Evolutionary conservation across 2,113 vertebrate species (phyloP), one percentile per base, ranked within the genome.

Genomic region (Gallinago media): DNA sequence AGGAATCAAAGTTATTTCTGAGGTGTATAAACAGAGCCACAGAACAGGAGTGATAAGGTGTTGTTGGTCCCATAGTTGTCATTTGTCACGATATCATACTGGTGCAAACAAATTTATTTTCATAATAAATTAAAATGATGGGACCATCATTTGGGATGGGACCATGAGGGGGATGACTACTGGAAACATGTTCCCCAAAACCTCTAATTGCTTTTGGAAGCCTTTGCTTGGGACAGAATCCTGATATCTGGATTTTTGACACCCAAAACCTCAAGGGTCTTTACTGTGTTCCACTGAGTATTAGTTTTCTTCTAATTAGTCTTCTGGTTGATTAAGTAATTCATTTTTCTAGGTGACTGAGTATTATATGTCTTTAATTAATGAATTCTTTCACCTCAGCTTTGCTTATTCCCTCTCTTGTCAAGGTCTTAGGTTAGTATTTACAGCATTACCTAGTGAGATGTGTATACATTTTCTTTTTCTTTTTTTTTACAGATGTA

Each of bases 401-500:
- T 85, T 91, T 92, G 59, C 46, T 72, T 88, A 58, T 52, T 85
- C 32, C 21, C 58, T 92, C 32, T 34, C 56, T 49, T 89, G 25
- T 67, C 56, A 52, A 74, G 40, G 46, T 38, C 61, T 83, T 78
- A 17, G n/a, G 4, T 77, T 67, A 85, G 32, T 49, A 34, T 40
- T 88, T 90, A 11, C 72, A 56, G 31, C 31, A 36, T 34, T 75
- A 32, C 49, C 56, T 50, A 68, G 26, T 67, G 47, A 89, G 18
- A 14, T 7, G 21, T 21, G 12, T 32, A 15, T 19, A 8, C 20
- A 22, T 31, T 78, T 71, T 52, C 49, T 80, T 78, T 77, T 72
- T 82, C 29, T 31, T 40, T 87, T 40, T 87, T 49, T 58, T 93
- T 62, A 42, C 97, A 99, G 99, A 91, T 46, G 15, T 61, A 34